phyloP scores from a whole-genome alignment of 2,113 vertebrate species.

The Panthera uncia region DNA sequence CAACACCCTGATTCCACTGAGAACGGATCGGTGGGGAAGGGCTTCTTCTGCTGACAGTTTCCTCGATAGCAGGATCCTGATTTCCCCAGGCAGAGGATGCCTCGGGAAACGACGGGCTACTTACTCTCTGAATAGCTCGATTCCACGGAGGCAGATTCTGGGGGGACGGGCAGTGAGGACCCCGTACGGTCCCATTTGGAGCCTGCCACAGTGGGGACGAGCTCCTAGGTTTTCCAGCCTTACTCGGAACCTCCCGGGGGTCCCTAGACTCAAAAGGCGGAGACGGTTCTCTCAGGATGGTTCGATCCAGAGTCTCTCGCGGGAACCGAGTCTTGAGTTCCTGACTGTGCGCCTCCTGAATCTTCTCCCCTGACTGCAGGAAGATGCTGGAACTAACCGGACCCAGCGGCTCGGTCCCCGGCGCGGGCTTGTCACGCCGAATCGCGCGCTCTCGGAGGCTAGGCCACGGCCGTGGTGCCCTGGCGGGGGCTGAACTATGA shows the following conservation, averaged over 20 bases:
- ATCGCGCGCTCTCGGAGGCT: constrained; percentile 85
- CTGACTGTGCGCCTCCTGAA: not conserved
- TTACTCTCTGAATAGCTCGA: not conserved
- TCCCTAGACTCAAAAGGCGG: not conserved
- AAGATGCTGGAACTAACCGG: constrained; percentile 80
- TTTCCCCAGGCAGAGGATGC: not conserved
- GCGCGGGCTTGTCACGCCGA: constrained; percentile 67
- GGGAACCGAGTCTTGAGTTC: not conserved
- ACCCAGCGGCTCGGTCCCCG: constrained; percentile 61
- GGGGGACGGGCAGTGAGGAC: not conserved
- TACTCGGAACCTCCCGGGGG: not conserved
- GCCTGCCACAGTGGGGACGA: constrained; percentile 4
- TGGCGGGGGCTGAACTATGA: constrained; percentile 50
- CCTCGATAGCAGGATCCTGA: not conserved
- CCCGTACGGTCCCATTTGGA: not conserved
- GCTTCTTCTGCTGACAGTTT: constrained; percentile 37
- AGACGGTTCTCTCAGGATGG: not conserved
- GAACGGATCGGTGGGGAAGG: constrained; percentile 24
- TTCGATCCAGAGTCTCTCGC: not conserved
- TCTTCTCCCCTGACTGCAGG: constrained; percentile 66
- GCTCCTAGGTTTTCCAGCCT: not conserved
- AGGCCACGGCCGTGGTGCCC: constrained; percentile 82
- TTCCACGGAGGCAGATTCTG: not conserved
- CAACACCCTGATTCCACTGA: constrained; percentile 10
- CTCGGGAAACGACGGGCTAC: not conserved